Base-by-base conservation (phyloP, 2,888 invertebrate genomes). In the Cryptocephalus moraei region DNA sequence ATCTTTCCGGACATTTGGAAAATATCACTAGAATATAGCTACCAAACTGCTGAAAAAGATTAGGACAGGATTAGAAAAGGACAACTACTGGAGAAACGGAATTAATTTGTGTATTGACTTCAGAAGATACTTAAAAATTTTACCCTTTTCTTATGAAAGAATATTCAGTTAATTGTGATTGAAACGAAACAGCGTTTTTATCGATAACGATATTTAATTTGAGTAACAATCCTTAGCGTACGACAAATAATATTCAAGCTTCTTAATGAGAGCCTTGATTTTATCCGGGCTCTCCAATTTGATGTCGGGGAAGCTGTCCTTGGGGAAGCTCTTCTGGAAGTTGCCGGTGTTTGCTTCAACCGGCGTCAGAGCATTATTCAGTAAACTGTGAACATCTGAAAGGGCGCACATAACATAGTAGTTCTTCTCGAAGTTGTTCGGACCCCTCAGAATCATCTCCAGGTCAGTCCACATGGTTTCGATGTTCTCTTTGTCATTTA, bases 161-260 rank as follows among this genome's bases (percentile, higher is more conserved):
- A 22, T 22, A 22, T 22, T 22, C 22, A 22, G 2, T 22, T 22
- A 6, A 22, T 22, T 22, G 22, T 22, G 2, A 22, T 22, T 22
- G 3, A 22, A 2, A 22, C 2, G 2, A 22, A 22, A 22, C 22
- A 22, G 6, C 22, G n/a, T 22, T 22, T 22, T 22, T 22, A 2
- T 22, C 22, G 6, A 22, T 22, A 22, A 22, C 6, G 22, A 22
- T 6, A 22, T 22, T 36, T 12, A 36, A n/a, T 36, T 6, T 12
- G 12, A 9, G 43, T 51, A 52, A 46, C 42, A 51, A 53, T 64
- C 62, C 57, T 78, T 78, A 33, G 79, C 66, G 74, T 75, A 87
- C 0, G 84, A 80, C 49, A 87, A 67, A 68, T 82, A 82, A 69
- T 80, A 88, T 62, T 86, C 82, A 1, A 87, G 61, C 71, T 86